Base-by-base conservation (phyloP, 2,888 invertebrate genomes). In the Drosophila nigricruria region DNA sequence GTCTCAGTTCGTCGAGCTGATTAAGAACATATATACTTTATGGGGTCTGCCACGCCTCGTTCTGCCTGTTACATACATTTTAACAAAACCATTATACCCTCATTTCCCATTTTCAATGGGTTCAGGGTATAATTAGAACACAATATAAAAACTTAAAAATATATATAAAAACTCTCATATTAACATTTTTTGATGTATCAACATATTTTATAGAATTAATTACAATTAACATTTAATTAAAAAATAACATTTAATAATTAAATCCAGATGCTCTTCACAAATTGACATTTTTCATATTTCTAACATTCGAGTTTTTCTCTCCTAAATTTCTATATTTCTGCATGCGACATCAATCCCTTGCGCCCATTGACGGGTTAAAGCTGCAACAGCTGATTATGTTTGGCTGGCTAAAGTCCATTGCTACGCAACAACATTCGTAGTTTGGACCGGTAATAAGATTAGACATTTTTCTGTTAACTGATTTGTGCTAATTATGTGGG, bases 361-460 rank as follows among this genome's bases (percentile, higher is more conserved):
- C 0, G 58, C 23, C 12, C 27, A 40, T 23, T 6, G n/a, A 34
- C 49, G 79, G 75, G 79, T 75, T 75, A 77, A 77, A 14, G 14
- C 12, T 0, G 27, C 45, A 70, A 70, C 79, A 79, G 75, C 70
- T 79, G 79, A 36, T 43, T 32, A 34, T 23, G n/a, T 57, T 49
- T 54, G 23, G 10, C 25, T n/a, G 67, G 56, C 42, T 52, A 70
- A 73, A 73, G 63, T 68, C 65, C 59, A 57, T n/a, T 9, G 18
- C 8, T 18, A 14, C 3, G 1, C 30, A 61, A n/a, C 30, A 61
- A n/a, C 32, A 25, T 43, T 47, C 14, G n/a, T n/a, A 25, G 5
- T 25, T 30, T 36, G 42, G 18, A 59, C 50, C 54, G 30, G 30
- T 32, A 34, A 27, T 38, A 23, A 12, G 75, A 58, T 67, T 63